Percentiles rank a stretch among this genome's conserved stretches.
These are phyloP conservation scores for Drosophila helvetica DNA, from an alignment of 2,888 invertebrate genomes.

Conservation along the genomic window DNA sequence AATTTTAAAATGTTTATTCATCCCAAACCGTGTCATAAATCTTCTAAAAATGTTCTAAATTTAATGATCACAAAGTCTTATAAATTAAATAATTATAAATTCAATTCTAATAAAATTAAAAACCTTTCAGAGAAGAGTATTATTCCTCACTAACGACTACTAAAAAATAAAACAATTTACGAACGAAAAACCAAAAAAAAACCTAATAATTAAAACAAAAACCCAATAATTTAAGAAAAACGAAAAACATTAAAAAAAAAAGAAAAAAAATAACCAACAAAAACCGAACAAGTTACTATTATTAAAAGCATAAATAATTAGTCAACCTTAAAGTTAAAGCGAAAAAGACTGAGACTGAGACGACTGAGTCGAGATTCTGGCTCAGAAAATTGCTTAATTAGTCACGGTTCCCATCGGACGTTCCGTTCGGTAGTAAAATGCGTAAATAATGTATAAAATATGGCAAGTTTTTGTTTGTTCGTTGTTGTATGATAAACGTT, in stretches of 20 bases:
- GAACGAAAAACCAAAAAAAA: constrained; percentile 20
- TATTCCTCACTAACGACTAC: neutral
- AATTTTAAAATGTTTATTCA: too few species aligned
- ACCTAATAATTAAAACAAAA: neutral
- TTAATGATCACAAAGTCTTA: constrained; percentile 13
- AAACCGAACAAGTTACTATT: constrained; percentile 56
- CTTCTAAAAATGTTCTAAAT: neutral
- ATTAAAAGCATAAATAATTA: constrained; percentile 75
- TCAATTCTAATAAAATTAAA: neutral
- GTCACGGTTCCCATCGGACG: constrained; percentile 59
- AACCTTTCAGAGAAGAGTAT: constrained; percentile 1
- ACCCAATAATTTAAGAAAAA: constrained; percentile 3
- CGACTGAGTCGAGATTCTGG: constrained; percentile 48
- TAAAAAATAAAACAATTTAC: too few species aligned
- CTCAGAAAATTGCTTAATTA: constrained; percentile 78
- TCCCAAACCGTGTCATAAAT: neutral
- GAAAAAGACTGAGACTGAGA: constrained; percentile 35
- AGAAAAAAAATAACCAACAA: constrained; percentile 21
- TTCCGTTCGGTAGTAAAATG: constrained; percentile 50
- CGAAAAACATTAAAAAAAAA: constrained; percentile 18
- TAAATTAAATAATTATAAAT: constrained; percentile 5
- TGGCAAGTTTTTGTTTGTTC: constrained; percentile 48
- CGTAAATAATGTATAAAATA: constrained; percentile 75
- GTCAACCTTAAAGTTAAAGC: constrained; percentile 42
- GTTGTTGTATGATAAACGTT: constrained; percentile 62